Evolutionary conservation across 2,888 invertebrate species (phyloP), one percentile per base, ranked within the genome.

Genomic region (Metalampra italica): DNA sequence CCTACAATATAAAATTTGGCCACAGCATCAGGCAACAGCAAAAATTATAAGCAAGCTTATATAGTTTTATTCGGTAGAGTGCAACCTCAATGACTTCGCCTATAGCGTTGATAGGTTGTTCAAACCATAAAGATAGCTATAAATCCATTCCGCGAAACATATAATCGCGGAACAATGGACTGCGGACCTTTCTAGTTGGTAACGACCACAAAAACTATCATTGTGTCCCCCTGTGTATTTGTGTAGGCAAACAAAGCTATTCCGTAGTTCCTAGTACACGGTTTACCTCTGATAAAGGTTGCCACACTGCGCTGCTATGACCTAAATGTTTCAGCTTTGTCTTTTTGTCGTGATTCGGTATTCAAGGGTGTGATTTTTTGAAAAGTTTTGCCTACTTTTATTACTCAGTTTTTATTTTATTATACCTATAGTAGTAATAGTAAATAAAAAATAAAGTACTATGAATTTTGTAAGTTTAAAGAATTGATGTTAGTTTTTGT

Each of bases 141-240:
- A 8, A 40, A 40, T 14, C 15, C 22, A 41, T 41, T 41, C 29
- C 29, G 11, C 41, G 29, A 41, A 41, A 41, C 22, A 4, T 29
- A 41, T 38, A 13, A 12, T 7, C 46, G 8, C 15, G 32, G 7
- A 46, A 46, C 40, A 32, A 40, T 45, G 5, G 39, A 13, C 36
- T 11, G 12, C 43, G 42, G 41, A 29, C 47, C 47, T 46, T 52
- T 46, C 46, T 47, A 34, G 44, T 45, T 50, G 60, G 60, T 74
- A 71, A 70, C 65, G 58, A 58, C 53, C 49, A 66, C 64, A 74
- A 75, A 75, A 77, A 76, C 72, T 66, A 58, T 68, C 68, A 81
- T 83, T 82, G 80, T 82, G 69, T 77, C 67, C 68, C 66, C 70
- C 73, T 64, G 63, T 82, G 68, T 77, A 67, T 67, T 66, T 71